A percentile compares a stretch with the other conserved stretches of the same genome.
These are phyloP conservation scores for Clivina fossor DNA, from an alignment of 2,888 invertebrate genomes.

Conservation along the genomic window DNA sequence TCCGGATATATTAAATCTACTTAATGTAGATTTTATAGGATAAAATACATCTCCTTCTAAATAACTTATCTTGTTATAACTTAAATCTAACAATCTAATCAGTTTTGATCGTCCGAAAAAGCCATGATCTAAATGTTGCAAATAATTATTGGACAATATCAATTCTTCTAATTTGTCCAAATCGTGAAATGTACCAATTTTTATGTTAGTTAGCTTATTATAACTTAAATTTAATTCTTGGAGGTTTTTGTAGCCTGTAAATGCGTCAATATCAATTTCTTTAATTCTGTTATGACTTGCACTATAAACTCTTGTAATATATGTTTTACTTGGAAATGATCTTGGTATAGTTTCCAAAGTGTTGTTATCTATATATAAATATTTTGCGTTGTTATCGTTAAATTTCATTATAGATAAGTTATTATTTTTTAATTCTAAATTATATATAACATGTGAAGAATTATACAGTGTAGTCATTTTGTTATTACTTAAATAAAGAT, in stretches of 20 bases:
- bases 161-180: neutral
- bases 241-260: neutral
- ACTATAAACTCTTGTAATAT: neutral
- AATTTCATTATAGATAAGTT: no score
- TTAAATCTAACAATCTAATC: neutral
- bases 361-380: neutral
- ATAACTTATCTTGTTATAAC: neutral
- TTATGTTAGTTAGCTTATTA: neutral
- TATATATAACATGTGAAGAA: no score
- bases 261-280: neutral
- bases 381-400: no score
- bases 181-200: conserved; percentile 2
- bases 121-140: neutral
- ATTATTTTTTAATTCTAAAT: no score
- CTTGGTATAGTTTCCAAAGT: neutral
- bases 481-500: conserved; percentile 7
- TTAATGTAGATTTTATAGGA: neutral
- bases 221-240: neutral
- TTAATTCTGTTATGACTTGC: neutral
- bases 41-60: neutral
- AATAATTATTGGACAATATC: neutral
- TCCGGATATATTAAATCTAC: neutral
- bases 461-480: neutral
- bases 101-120: neutral
- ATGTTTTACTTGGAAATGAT: neutral